phyloP scores from a whole-genome alignment of 1,140 invertebrate genomes.

The Heliothis virescens region DNA sequence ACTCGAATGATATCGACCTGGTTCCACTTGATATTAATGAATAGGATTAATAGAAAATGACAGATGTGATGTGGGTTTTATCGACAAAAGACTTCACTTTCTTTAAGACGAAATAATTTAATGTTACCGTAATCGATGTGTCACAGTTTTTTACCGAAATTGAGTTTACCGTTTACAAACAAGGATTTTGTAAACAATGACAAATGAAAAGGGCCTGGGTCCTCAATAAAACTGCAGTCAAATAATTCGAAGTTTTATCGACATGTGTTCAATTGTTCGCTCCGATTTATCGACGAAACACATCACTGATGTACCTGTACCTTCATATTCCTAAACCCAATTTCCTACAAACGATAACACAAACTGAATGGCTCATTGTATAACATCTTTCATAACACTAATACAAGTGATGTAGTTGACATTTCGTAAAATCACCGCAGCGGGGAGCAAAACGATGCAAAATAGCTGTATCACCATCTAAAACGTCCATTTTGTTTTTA shows the following conservation, averaged over 20 bases:
- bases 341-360: slow-evolving; percentile 1
- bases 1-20: slow-evolving; percentile 62
- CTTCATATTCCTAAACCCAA: not conserved
- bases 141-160: no score
- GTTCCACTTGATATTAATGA: slow-evolving; percentile 44
- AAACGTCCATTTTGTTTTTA: slow-evolving; percentile 7
- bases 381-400: slow-evolving; percentile 48
- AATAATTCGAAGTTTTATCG: no score
- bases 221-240: no score
- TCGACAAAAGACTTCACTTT: not conserved
- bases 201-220: no score
- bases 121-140: no score
- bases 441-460: slow-evolving; percentile 8
- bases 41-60: slow-evolving; percentile 22
- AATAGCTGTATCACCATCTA: not conserved
- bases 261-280: no score
- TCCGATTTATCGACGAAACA: not conserved
- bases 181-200: no score
- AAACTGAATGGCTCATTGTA: slow-evolving; percentile 39
- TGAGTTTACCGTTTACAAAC: no score
- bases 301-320: not conserved
- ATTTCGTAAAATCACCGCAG: slow-evolving; percentile 34
- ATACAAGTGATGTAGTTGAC: slow-evolving; percentile 10
- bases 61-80: slow-evolving; percentile 30
- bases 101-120: no score